Evolutionary conservation across 2,113 vertebrate species (phyloP).

Genomic region (Anhinga rufa): DNA sequence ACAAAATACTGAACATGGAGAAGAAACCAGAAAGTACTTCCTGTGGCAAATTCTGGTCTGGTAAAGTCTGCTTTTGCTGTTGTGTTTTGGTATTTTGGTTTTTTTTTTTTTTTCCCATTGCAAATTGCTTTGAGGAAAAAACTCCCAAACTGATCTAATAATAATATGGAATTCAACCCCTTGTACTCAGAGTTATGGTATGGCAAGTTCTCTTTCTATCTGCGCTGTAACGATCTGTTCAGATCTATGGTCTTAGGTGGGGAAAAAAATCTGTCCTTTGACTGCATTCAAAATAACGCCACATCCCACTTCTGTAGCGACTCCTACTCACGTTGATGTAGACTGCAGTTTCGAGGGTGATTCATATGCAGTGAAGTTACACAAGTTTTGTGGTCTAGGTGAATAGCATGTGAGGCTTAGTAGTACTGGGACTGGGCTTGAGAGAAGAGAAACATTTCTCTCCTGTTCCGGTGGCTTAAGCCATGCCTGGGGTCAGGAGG

Average conservation of each 20-base stretch:
- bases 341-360: not conserved
- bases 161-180: not conserved
- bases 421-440: not conserved
- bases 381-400: not conserved
- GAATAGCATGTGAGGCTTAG: not conserved
- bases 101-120: rapidly evolving
- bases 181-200: not conserved
- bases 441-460: not conserved
- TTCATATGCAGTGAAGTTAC: not conserved
- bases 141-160: not conserved
- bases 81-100: too few species aligned
- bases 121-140: not conserved
- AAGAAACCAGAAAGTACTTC: not conserved
- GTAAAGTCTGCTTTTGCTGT: not conserved
- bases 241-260: not conserved
- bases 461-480: not conserved
- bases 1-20: not conserved
- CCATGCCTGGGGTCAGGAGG: not conserved
- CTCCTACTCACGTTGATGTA: not conserved
- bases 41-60: not conserved
- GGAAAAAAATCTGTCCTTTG: not conserved
- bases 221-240: not conserved
- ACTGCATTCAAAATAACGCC: not conserved
- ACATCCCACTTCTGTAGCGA: not conserved
- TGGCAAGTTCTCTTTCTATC: not conserved